phyloP scores from a whole-genome alignment of 2,797 vertebrate genomes.

The Adelosebastes latens region DNA sequence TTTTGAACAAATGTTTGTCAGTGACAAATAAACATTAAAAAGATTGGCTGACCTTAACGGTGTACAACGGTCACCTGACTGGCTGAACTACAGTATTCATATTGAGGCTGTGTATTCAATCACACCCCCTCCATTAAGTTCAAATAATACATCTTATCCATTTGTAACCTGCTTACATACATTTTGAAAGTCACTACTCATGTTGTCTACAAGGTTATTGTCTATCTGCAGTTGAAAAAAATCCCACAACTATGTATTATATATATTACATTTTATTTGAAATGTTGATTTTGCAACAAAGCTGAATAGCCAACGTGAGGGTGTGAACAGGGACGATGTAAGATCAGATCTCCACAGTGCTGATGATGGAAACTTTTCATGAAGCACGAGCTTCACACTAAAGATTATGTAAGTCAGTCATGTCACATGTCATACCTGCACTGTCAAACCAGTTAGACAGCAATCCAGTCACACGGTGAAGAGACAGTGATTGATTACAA shows the following conservation, averaged over 20 bases:
- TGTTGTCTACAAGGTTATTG: not conserved
- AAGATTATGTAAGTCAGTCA: not conserved
- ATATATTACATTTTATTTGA: not conserved
- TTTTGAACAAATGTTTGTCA: not conserved
- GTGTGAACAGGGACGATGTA: not conserved
- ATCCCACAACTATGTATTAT: no score
- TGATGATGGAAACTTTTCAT: not conserved
- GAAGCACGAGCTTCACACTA: not conserved
- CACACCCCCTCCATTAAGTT: not conserved
- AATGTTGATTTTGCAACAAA: not conserved
- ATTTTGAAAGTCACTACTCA: not conserved
- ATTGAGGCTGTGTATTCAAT: not conserved
- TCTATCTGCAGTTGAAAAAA: not conserved
- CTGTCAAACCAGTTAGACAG: conserved; percentile 11
- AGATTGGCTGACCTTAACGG: not conserved
- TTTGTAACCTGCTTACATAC: not conserved
- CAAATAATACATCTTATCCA: not conserved
- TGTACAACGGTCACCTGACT: not conserved
- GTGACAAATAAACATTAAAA: not conserved
- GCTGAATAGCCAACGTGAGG: not conserved
- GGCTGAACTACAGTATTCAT: not conserved
- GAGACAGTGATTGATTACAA: not conserved
- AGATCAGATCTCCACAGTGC: not conserved
- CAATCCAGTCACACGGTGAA: not conserved
- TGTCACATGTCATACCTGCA: not conserved